A percentile compares a stretch with the other conserved stretches of the same genome.
These are phyloP conservation scores for Formicarius rufipectus DNA, from an alignment of 2,113 vertebrate genomes.

Conservation along the genomic window DNA sequence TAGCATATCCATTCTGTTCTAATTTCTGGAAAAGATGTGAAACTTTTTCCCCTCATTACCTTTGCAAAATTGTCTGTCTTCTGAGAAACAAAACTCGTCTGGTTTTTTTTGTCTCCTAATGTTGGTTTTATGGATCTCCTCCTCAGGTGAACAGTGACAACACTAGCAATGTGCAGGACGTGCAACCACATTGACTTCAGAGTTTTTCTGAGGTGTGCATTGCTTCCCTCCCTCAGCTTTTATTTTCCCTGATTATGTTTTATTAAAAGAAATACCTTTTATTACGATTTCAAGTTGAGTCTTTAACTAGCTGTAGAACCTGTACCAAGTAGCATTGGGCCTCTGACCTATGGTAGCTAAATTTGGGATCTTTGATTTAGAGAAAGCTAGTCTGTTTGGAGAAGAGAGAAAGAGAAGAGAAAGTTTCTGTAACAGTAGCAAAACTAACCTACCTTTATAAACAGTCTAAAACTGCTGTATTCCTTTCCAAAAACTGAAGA, in stretches of 20 bases:
- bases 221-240: background rate
- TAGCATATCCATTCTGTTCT: background rate
- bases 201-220: background rate
- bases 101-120: background rate
- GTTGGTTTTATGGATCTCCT: background rate
- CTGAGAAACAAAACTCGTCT: background rate
- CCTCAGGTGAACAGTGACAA: background rate
- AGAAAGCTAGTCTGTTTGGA: background rate
- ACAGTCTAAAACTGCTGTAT: background rate
- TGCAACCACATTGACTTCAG: background rate
- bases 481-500: background rate
- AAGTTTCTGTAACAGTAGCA: background rate
- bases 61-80: background rate
- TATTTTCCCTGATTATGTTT: background rate
- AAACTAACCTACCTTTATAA: background rate
- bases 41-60: background rate
- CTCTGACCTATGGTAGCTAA: background rate
- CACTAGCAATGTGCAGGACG: fast-evolving
- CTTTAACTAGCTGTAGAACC: background rate
- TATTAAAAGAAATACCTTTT: background rate
- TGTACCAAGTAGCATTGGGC: fast-evolving
- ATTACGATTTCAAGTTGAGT: background rate
- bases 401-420: background rate
- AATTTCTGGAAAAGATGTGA: background rate
- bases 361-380: background rate